Evolutionary conservation across 2,113 vertebrate genomes (phyloP).

Genomic region (Uropsilus gracilis): DNA sequence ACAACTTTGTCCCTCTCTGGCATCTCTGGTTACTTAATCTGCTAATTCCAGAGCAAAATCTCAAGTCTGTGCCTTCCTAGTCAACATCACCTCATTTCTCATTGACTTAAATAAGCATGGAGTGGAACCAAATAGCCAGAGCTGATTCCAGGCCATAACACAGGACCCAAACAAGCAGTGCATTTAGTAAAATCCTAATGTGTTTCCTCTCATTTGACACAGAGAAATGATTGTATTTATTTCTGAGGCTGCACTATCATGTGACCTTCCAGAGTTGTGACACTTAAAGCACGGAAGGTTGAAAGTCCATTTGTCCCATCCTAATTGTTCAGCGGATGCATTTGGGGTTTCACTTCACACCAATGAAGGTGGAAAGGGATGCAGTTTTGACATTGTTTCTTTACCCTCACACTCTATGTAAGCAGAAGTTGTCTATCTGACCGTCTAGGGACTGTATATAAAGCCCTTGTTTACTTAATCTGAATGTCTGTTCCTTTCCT

Average conservation of each 20-base stretch:
- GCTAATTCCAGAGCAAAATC: neutral
- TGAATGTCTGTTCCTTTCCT: conserved; percentile 79
- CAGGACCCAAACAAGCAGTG: conserved; percentile 41
- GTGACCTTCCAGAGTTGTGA: conserved; percentile 57
- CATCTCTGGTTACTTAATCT: conserved; percentile 52
- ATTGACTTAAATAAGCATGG: conserved; percentile 26
- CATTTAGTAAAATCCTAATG: conserved; percentile 77
- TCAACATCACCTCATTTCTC: neutral
- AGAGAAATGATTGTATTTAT: conserved; percentile 73
- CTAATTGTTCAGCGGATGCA: conserved; percentile 62
- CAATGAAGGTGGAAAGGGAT: conserved; percentile 54
- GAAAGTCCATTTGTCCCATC: conserved; percentile 58
- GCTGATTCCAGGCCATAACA: conserved; percentile 47
- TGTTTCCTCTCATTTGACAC: conserved; percentile 54
- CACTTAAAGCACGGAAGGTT: conserved; percentile 27
- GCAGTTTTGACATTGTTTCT: conserved; percentile 49
- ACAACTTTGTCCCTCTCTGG: neutral
- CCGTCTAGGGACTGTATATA: conserved; percentile 2
- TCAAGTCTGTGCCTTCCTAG: neutral
- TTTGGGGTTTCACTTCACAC: conserved; percentile 64
- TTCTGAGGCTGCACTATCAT: neutral
- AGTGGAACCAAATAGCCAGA: conserved; percentile 33
- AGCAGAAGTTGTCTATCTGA: conserved; percentile 65
- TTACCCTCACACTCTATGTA: neutral
- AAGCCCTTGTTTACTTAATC: conserved; percentile 79